A percentile compares a stretch with the other conserved stretches of the same genome.
Evolutionary conservation across 2,113 vertebrate genomes (phyloP).

Genomic region (Anarhynchus alexandrinus): DNA sequence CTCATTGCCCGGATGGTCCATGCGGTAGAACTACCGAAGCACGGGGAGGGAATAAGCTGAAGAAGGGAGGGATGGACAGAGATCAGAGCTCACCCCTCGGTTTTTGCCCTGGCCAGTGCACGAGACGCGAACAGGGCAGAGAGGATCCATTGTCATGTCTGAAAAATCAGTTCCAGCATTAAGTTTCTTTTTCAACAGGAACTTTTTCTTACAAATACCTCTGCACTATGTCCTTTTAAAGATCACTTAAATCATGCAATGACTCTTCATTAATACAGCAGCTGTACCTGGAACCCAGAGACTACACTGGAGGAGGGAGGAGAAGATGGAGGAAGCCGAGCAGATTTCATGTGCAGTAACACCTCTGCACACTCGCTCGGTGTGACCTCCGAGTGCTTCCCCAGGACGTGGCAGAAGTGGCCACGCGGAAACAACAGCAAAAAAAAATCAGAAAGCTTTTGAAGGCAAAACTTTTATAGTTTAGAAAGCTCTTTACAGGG

Average conservation of each 20-base stretch:
- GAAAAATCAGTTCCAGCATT: neutral
- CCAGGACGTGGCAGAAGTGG: neutral
- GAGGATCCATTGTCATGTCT: neutral
- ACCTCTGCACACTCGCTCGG: neutral
- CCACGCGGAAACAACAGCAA: neutral
- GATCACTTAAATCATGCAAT: neutral
- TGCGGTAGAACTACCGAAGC: neutral
- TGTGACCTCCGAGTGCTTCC: neutral
- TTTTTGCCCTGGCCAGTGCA: neutral
- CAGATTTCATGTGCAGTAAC: neutral
- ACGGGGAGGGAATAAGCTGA: neutral
- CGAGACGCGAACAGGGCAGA: neutral
- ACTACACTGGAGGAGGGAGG: neutral
- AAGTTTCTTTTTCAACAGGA: neutral
- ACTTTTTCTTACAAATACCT: neutral
- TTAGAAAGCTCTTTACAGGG: neutral
- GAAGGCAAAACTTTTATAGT: neutral
- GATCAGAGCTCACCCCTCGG: neutral
- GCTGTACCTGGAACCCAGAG: neutral
- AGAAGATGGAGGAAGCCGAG: neutral
- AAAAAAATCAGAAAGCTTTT: neutral
- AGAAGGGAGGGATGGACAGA: neutral
- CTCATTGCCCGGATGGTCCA: neutral
- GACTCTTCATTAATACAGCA: neutral
- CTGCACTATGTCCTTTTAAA: neutral